Base-by-base conservation (phyloP, 37 sponge, comb jelly and placozoan species). In the Chondrosia reniformis region DNA sequence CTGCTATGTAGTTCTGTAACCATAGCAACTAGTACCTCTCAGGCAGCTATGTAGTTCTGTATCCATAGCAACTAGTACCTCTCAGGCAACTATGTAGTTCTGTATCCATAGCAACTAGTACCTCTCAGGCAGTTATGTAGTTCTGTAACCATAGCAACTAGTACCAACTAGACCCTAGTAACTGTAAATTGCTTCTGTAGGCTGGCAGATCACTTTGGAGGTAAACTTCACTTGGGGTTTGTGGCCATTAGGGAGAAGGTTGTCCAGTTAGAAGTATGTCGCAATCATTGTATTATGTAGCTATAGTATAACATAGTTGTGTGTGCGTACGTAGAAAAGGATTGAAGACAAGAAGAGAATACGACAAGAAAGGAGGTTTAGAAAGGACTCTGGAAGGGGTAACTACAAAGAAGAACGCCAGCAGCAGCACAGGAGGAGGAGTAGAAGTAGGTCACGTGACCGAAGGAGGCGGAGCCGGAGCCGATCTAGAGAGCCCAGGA, bases 171-270 rank as follows among this genome's bases (percentile, higher is more conserved):
- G 22, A 13, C 13, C 66, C 22, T 9, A 45, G 15, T 24, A 21
- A 63, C 19, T n/a, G n/a, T n/a, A n/a, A n/a, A n/a, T n/a, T n/a
- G n/a, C 41, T 63, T 33, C 7, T 67, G 30, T 55, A 84, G 92
- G 10, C 80, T 99, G 45, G 99, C 99, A 4, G 99, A 99, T 71
- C 99, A 99, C 82, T 99, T 99, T 84, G 99, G 99, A 0, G 99
- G 99, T 17, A 95, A 95, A 46, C 89, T 99, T 3, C 99, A 99
- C 75, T 84, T 99, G 63, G 99, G 99, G 9, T 99, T 93, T 79
- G 95, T 99, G 33, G 83, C 88, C 31, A 91, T 99, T n/a, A 71
- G 96, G 37, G 93, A 95, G 21, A 92, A 90, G 84, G 89, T 95
- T 27, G 84, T 56, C 22, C 73, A 80, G 24, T 43, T 99, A 32